Conservation (phyloP, 1,140 invertebrate genomes). For the Stegodyphus mimosarum region DNA sequence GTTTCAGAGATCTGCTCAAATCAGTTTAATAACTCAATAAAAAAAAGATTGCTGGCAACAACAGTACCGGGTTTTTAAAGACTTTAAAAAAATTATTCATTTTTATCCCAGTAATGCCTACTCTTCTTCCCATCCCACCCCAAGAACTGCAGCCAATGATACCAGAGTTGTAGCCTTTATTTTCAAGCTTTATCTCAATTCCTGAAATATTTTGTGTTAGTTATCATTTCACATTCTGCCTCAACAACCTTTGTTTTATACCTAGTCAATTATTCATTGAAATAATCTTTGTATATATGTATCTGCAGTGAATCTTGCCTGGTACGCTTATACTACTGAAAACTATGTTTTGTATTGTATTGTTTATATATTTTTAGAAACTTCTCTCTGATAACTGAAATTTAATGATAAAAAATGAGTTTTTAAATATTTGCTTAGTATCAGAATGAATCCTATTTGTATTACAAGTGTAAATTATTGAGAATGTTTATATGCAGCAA, state of each 20-base stretch:
- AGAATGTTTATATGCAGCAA: neutral
- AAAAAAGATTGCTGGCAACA: neutral
- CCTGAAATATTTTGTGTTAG: neutral
- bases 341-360: neutral
- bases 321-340: neutral
- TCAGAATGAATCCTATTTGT: neutral
- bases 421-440: neutral
- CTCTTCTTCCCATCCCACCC: neutral
- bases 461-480: constrained; percentile 20
- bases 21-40: too few relatives aligned
- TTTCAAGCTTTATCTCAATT: neutral
- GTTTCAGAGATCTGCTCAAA: constrained; percentile 50
- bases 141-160: constrained; percentile 21
- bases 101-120: neutral
- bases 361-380: neutral
- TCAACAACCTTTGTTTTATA: constrained; percentile 19
- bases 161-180: constrained; percentile 44
- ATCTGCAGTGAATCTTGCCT: constrained; percentile 34
- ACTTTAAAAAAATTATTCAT: neutral
- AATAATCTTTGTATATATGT: constrained; percentile 48
- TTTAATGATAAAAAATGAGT: neutral
- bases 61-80: neutral
- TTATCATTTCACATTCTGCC: neutral
- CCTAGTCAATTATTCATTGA: constrained; percentile 45
- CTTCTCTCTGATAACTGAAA: neutral